These are phyloP conservation scores for Globodera ellingtonae DNA, from an alignment of 1,140 invertebrate species.

Conservation along the genomic window DNA sequence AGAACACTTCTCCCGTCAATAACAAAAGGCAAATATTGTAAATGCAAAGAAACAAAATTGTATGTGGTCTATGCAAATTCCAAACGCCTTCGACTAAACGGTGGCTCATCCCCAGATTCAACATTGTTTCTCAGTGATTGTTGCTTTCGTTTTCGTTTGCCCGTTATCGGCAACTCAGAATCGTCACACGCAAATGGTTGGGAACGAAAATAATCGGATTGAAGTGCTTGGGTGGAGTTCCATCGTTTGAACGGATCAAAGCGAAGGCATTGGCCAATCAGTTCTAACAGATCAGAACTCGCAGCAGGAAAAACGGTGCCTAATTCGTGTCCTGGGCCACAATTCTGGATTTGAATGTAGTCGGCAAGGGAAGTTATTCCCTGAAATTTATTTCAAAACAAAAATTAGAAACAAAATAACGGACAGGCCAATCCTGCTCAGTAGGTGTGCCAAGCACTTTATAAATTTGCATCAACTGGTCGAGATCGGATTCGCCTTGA, in stretches of 20 bases:
- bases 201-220: constrained; percentile 52
- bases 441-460: constrained; percentile 86
- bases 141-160: constrained; percentile 23
- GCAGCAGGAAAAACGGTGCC: constrained; percentile 91
- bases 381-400: constrained; percentile 66
- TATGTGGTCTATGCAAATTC: constrained; percentile 27
- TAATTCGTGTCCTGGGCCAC: constrained; percentile 74
- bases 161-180: constrained; percentile 52
- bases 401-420: constrained; percentile 13
- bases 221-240: constrained; percentile 66
- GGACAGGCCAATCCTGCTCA: constrained; percentile 85
- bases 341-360: constrained; percentile 87
- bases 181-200: constrained; percentile 59
- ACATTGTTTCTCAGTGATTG: constrained; percentile 29
- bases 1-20: too few species aligned
- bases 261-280: constrained; percentile 78
- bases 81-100: constrained; percentile 30
- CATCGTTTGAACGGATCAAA: constrained; percentile 84
- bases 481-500: constrained; percentile 92
- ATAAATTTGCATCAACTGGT: constrained; percentile 93
- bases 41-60: not conserved
- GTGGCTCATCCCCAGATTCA: constrained; percentile 27
- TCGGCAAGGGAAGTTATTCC: constrained; percentile 82
- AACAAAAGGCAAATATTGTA: not conserved
- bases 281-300: constrained; percentile 83